Evolutionary conservation across 2,888 invertebrate genomes (phyloP), one percentile per base, ranked within the genome.

Genomic region (Kryphioiulus occultus): DNA sequence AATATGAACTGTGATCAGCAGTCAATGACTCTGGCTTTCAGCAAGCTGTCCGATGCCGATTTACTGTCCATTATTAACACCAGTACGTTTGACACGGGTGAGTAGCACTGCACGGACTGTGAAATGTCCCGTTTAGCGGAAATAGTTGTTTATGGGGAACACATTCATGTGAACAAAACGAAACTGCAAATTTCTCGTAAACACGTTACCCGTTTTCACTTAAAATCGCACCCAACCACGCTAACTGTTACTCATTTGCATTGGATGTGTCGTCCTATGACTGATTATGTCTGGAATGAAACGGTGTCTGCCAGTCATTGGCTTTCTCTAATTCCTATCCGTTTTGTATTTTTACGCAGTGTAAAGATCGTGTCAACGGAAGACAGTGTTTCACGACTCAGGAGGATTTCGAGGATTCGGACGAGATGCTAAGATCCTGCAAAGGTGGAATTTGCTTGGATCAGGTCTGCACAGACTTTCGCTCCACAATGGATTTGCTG

Each of bases 11-110:
- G 35, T 35, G 12, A 32, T 39, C 87, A 87, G 82, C 47, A 78
- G 39, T 78, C 68, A 9, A 86, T 88, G 88, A 86, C 88, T 15
- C 19, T 68, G n/a, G 82, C 85, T 35, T 82, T 88, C 35, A 88
- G 86, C 78, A 47, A 59, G 86, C 2, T 88, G 68, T 88, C 88
- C 10, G 88, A 88, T 35, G 78, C 85, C 7, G 88, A 86, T 53
- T 44, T 88, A 26, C 19, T 86, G 35, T 53, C 85, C 22, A 85
- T 88, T 1, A 88, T 88, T n/a, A 88, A 88, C 42, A 12, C 88
- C 17, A 86, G 53, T n/a, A 30, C 85, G 12, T 88, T 88, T 68
- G 39, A 86, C 30, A 86, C 42, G 32, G 78, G 88, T 86, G 42
- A 86, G 88, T 86, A 82, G 17, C 15, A 47, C 47, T 47, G 47